Conservation (phyloP, 2,113 vertebrate genomes). For the Microtus oregoni region DNA sequence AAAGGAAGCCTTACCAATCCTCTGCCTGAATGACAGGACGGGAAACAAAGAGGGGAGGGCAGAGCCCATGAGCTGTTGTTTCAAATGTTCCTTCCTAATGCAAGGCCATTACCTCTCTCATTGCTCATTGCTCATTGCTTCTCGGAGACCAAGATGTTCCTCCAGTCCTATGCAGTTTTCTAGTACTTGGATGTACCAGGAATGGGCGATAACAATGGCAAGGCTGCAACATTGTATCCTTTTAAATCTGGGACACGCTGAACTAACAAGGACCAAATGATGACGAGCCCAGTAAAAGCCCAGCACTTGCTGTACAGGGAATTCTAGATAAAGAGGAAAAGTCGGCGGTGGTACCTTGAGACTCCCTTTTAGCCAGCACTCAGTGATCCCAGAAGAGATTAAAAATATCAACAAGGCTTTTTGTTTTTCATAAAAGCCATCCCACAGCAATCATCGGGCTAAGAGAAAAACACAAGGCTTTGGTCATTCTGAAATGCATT, state of each 20-base stretch:
- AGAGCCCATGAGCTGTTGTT: background rate
- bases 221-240: constrained; percentile 32
- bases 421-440: constrained; percentile 60
- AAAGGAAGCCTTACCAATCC: background rate
- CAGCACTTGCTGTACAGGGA: constrained; percentile 30
- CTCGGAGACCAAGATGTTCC: constrained; percentile 27
- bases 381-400: constrained; percentile 72
- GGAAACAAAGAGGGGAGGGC: background rate
- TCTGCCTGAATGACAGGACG: background rate
- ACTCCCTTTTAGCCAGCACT: constrained; percentile 62
- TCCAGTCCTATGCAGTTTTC: background rate
- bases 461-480: constrained; percentile 76
- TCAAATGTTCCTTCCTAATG: background rate
- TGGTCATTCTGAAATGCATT: constrained; percentile 75
- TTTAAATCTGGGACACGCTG: constrained; percentile 59
- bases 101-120: constrained; percentile 25
- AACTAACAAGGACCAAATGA: constrained; percentile 63
- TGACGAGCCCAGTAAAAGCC: constrained; percentile 60
- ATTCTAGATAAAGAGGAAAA: constrained; percentile 58
- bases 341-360: constrained; percentile 44
- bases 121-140: background rate
- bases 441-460: constrained; percentile 62
- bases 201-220: constrained; percentile 11
- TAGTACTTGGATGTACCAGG: constrained; percentile 1
- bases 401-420: constrained; percentile 73